Evolutionary conservation across 2,888 invertebrate species (phyloP).

Genomic region (Caenorhabditis panamensis): DNA sequence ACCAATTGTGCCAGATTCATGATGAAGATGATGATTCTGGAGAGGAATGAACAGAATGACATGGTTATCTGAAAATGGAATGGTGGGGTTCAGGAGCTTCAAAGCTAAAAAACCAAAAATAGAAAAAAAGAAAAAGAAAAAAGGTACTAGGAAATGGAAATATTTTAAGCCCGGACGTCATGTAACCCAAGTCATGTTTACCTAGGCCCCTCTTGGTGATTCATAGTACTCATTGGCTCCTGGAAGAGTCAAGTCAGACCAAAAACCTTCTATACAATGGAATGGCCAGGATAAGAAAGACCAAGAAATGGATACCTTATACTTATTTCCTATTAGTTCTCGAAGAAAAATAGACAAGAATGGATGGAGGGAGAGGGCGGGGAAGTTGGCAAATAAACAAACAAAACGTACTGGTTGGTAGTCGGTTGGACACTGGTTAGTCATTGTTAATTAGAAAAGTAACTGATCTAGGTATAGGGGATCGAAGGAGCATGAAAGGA

Average conservation of each 20-base stretch:
- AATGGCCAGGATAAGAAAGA: too few species aligned
- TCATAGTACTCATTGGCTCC: slow-evolving; percentile 6
- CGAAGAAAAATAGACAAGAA: not conserved
- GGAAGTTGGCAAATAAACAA: slow-evolving; percentile 1
- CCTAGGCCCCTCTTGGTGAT: slow-evolving; percentile 21
- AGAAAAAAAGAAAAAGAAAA: slow-evolving; percentile 7
- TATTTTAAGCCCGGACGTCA: slow-evolving; percentile 23
- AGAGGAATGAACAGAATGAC: slow-evolving; percentile 55
- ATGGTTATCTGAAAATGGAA: slow-evolving; percentile 28
- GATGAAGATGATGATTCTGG: slow-evolving; percentile 48
- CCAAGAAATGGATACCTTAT: slow-evolving; percentile 24
- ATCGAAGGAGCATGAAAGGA: too few species aligned
- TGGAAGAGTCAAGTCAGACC: not conserved
- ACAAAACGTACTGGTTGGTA: slow-evolving; percentile 7
- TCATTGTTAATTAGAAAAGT: slow-evolving; percentile 9
- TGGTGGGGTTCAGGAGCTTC: not conserved
- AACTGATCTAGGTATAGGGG: too few species aligned
- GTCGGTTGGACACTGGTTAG: not conserved
- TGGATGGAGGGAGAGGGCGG: not conserved
- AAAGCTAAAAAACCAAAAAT: not conserved
- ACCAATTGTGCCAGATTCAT: slow-evolving; percentile 65
- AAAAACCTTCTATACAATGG: too few species aligned
- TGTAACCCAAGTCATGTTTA: slow-evolving; percentile 43
- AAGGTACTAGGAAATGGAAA: slow-evolving; percentile 1
- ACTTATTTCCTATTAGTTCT: too few species aligned